Evolutionary conservation across 1,140 invertebrate genomes (phyloP), one percentile per base, ranked within the genome.

Genomic region (Calycopis cecrops): DNA sequence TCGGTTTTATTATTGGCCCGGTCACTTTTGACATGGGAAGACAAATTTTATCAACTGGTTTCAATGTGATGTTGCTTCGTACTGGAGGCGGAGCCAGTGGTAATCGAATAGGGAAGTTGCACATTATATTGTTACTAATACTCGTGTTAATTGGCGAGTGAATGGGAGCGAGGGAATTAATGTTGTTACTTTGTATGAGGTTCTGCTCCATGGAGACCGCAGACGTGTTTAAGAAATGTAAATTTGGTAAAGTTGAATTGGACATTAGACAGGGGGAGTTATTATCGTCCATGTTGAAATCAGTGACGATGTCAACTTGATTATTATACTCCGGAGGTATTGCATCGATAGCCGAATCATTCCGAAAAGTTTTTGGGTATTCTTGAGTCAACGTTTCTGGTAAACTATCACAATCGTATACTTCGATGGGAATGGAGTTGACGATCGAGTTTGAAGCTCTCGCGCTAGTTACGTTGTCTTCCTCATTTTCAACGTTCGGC

Each of bases 1-100:
- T 85, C 6, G 81, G 81, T 63, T 69, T 86, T 52, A 86, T 85
- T 6, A 87, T 85, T 6, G 83, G 74, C 1, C 83, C 81, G 0
- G 69, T 82, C 0, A 83, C 72, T 73, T 84, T 86, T 1, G 73
- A 68, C 51, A 77, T 73, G 0, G 81, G 69, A 0, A 80, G 35
- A 0, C 78, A 75, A 59, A 86, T 73, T 69, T 83, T 86, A 38
- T 83, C 76, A 1, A 79, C 72, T 0, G 81, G 72, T 55, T 79
- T 85, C 9, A 87, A 56, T 28, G 75, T 87, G 11, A 82, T 80
- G 42, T 79, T 83, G 34, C 81, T 82, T 1, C 68, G 60, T n/a
- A 75, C 62, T 11, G 78, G 73, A 18, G 78, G 69, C 1, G 79
- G 69, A 1, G 62, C 61, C 0, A 69, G 73, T 0, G 84, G 81